Evolutionary conservation across 2,113 vertebrate species (phyloP).

Genomic region (Talpa occidentalis): DNA sequence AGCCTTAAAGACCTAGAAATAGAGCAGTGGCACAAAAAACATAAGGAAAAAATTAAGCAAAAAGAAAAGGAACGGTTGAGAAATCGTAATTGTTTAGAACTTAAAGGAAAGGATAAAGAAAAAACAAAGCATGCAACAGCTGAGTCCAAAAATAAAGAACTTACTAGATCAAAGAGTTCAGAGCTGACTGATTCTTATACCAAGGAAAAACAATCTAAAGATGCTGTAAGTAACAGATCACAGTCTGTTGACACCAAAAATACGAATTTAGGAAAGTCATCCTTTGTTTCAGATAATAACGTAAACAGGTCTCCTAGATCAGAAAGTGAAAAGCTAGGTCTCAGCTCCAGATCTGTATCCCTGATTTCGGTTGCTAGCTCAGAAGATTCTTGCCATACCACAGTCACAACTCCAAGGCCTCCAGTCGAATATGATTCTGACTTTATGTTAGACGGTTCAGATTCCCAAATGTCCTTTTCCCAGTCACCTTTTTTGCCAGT

Average conservation of each 20-base stretch:
- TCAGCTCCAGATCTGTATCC: conserved; percentile 94
- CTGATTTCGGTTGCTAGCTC: conserved; percentile 95
- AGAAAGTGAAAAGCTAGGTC: conserved; percentile 91
- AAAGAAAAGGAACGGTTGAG: conserved; percentile 96
- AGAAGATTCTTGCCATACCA: conserved; percentile 95
- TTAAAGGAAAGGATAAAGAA: conserved; percentile 93
- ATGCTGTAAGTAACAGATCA: conserved; percentile 89
- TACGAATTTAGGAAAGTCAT: conserved; percentile 85
- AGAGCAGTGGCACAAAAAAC: conserved; percentile 98
- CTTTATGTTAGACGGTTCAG: conserved; percentile 91
- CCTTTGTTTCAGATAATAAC: conserved; percentile 89
- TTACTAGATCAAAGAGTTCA: conserved; percentile 94
- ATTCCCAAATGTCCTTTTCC: conserved; percentile 95
- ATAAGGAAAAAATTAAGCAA: conserved; percentile 99
- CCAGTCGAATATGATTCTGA: conserved; percentile 93
- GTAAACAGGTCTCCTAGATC: conserved; percentile 92
- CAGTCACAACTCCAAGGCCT: conserved; percentile 91
- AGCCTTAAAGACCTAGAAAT: conserved; percentile 98
- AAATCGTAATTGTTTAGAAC: conserved; percentile 90
- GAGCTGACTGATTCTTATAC: conserved; percentile 89
- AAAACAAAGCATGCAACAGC: conserved; percentile 85
- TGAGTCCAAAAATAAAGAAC: conserved; percentile 92
- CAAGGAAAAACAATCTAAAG: conserved; percentile 92
- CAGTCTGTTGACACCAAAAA: conserved; percentile 92
- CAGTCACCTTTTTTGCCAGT: conserved; percentile 92